Percentiles rank a stretch among this genome's conserved stretches.
Conservation (phyloP, 2,797 vertebrate genomes). For the Sebastolobus altivelis region DNA sequence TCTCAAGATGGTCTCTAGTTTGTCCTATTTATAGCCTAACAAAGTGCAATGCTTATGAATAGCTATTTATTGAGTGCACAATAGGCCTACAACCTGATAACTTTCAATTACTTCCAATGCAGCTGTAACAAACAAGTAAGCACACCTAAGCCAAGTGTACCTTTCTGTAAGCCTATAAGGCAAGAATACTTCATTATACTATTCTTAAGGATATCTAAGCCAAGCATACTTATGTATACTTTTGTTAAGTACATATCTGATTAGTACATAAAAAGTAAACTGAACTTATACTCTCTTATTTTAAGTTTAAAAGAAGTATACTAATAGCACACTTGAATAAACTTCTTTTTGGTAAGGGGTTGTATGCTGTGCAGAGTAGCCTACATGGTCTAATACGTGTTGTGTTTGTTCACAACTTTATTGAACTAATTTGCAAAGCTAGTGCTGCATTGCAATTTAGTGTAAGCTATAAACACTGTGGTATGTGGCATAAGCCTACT, state of each 20-base stretch:
- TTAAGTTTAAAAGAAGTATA: too few relatives aligned
- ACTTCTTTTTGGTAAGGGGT: neutral
- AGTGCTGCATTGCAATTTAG: neutral
- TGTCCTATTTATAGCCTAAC: constrained; percentile 8
- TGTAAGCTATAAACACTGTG: neutral
- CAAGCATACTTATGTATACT: too few relatives aligned
- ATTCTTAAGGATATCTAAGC: too few relatives aligned
- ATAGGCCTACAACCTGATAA: neutral
- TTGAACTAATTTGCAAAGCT: neutral
- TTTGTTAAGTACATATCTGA: too few relatives aligned
- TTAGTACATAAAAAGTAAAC: too few relatives aligned
- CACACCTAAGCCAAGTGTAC: too few relatives aligned
- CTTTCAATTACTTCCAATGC: neutral
- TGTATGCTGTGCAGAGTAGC: neutral
- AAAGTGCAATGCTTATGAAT: neutral
- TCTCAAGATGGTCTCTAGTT: neutral
- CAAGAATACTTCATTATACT: too few relatives aligned
- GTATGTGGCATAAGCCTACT: neutral
- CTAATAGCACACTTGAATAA: too few relatives aligned
- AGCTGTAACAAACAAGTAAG: neutral
- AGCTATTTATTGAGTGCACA: neutral
- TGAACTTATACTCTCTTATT: too few relatives aligned
- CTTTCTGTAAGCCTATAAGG: neutral
- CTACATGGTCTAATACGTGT: neutral
- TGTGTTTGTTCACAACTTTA: neutral